phyloP scores from a whole-genome alignment of 2,888 invertebrate species.

The Monochamus alternatus region DNA sequence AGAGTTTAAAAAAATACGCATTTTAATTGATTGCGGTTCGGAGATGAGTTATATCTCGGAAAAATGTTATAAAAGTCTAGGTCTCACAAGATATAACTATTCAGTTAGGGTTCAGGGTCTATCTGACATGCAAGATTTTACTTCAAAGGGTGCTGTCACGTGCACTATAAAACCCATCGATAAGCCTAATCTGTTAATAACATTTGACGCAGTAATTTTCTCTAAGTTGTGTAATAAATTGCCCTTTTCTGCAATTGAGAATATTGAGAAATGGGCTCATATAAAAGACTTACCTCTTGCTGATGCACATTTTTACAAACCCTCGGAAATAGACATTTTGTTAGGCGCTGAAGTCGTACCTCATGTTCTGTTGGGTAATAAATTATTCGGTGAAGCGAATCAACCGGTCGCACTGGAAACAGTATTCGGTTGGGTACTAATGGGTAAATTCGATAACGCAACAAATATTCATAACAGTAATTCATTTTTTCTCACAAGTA shows the following conservation, averaged over 20 bases:
- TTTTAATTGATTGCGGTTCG: background rate
- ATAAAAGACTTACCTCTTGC: background rate
- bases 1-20: background rate
- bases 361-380: background rate
- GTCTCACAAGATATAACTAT: background rate
- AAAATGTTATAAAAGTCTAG: conserved; percentile 7
- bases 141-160: background rate
- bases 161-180: conserved; percentile 7
- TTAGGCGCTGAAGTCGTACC: conserved; percentile 15
- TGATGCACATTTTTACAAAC: conserved; percentile 10
- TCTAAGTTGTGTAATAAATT: background rate
- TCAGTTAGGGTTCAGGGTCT: background rate
- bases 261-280: conserved; percentile 1
- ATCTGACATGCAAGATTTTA: background rate
- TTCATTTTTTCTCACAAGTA: background rate
- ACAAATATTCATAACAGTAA: background rate
- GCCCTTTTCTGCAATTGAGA: background rate
- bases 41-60: background rate
- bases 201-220: conserved; percentile 1
- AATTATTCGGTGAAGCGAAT: background rate
- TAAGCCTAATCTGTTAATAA: background rate
- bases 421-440: conserved; percentile 2
- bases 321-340: conserved; percentile 3
- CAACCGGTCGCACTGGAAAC: conserved; percentile 11
- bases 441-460: background rate